Evolutionary conservation across 23 tunicate genomes (phyloP), one percentile per base, ranked within the genome.

Genomic region (Halocynthia roretzi): DNA sequence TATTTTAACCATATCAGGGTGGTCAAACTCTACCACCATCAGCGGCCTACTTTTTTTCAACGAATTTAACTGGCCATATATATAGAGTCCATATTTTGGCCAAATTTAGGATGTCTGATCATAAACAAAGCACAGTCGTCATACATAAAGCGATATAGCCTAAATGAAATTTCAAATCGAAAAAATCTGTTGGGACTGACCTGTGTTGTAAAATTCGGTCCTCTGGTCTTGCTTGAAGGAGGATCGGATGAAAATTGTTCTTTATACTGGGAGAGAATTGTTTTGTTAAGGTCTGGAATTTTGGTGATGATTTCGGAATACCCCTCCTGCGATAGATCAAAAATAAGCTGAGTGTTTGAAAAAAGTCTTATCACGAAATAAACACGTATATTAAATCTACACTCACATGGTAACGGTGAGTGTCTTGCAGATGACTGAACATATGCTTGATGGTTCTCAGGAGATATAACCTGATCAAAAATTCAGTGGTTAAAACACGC

Each of bases 341-440:
- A 2, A n/a, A 60, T 15, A 15, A 1, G 17, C 2, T 17, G 4
- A 15, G n/a, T 60, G n/a, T 60, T 60, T 60, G 17, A 15, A 15
- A 15, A 60, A 15, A 11, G 9, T 48, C 73, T 2, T 72, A 72
- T 48, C 44, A 44, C 5, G 64, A 15, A 15, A 68, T 68, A 18
- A 5, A 68, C 12, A 12, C 2, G 22, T 68, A 12, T 18, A 68
- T 11, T 68, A 2, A 76, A 72, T n/a, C 56, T 51, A 67, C 62
- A 62, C 76, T 55, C 48, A 90, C 96, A 72, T 85, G 83, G 51
- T 52, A 85, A 0, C 63, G 81, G 51, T 90, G 96, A 31, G 14
- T 15, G 57, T 90, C 96, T 81, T 90, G 87, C 61, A 85, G 85
- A 60, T 67, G 65, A 10, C 83, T 83, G 15, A 90, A 48, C 9